These are phyloP conservation scores for Myotis myotis DNA, from an alignment of 2,797 vertebrate species.

Conservation along the genomic window DNA sequence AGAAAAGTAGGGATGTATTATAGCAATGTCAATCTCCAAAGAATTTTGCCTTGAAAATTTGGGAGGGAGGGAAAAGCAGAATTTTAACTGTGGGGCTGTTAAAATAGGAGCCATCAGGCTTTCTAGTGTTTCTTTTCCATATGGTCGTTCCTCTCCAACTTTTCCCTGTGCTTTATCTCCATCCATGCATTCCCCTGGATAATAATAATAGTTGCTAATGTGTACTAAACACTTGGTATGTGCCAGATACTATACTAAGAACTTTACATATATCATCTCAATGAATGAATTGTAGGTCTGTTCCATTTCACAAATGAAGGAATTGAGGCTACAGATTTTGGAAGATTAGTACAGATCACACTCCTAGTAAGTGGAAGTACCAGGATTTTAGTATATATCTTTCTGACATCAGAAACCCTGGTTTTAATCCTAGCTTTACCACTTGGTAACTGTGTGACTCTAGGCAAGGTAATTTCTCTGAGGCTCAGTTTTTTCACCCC, in stretches of 20 bases:
- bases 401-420: constrained; percentile 11
- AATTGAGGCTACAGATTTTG: neutral
- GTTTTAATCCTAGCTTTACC: neutral
- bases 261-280: neutral
- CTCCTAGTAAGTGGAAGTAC: neutral
- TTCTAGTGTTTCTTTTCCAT: neutral
- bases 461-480: neutral
- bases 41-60: too few species aligned
- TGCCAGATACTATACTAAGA: neutral
- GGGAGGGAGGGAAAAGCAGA: too few species aligned
- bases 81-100: neutral
- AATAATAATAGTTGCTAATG: neutral
- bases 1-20: neutral
- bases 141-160: neutral
- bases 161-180: neutral
- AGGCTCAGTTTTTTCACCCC: constrained; percentile 7
- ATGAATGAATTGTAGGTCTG: neutral
- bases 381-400: neutral
- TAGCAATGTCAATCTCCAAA: neutral
- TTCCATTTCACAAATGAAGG: constrained; percentile 39
- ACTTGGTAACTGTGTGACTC: neutral
- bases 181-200: neutral
- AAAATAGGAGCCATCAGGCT: neutral
- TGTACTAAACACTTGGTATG: neutral
- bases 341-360: neutral